Evolutionary conservation across 64 coral and sea anemone genomes (phyloP), one percentile per base, ranked within the genome.

Genomic region (Montipora sp.): DNA sequence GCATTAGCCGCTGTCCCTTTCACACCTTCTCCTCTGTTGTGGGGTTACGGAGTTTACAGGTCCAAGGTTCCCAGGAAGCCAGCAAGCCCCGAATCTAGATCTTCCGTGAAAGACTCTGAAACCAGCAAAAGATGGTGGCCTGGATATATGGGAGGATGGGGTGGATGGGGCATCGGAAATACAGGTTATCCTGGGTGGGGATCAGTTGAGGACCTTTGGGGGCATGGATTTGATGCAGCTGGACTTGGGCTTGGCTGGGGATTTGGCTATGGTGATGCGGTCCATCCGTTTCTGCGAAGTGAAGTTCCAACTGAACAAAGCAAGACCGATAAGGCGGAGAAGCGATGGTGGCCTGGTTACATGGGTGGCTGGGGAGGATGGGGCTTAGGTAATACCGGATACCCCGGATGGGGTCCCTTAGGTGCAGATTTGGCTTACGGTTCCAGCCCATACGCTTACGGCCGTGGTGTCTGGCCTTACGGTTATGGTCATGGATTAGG

Each of bases 341-440:
- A 97, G 50, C 92, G 95, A 4, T 96, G 95, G 95, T 96, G 95
- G 95, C 95, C 95, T 36, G 92, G 95, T 3, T 94, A 97, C 50
- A 94, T 90, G 80, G 95, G 95, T 83, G 95, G 95, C 6, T 97
- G 95, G 95, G 95, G 95, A 79, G 92, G 95, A 0, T 97, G 95
- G 92, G 92, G 89, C 0, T 59, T 75, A 3, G 95, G 89, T 3
- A 97, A 94, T 23, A 69, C 69, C 65, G 95, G 95, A 22, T 97
- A 97, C 21, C 95, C 92, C 1, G 95, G 95, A 83, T 97, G 95
- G 92, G 92, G 91, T 66, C 66, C 90, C 49, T 85, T 85, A 23
- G 82, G 82, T n/a, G 46, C 46, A 19, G 46, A 50, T 14, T 71
- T 27, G 65, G 82, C 13, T 21, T 47, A 85, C 21, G 72, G 72